Evolutionary conservation across 2,888 invertebrate species (phyloP), one percentile per base, ranked within the genome.

Genomic region (Habrosyne pyritoides): DNA sequence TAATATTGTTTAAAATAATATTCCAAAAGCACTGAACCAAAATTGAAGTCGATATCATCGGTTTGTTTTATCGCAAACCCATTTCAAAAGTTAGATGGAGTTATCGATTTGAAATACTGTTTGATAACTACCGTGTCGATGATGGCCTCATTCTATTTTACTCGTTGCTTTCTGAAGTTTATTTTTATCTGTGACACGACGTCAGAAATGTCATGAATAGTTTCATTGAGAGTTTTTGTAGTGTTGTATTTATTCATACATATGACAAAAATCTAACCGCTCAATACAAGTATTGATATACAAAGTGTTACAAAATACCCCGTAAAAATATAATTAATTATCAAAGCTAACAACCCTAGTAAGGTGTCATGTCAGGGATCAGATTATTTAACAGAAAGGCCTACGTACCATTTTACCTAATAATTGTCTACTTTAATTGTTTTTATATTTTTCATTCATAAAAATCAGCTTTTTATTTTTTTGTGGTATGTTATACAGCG

Each of bases 71-170:
- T 53, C 30, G 47, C 28, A n/a, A 47, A 21, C 21, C 47, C 47
- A 48, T 53, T 53, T 53, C 30, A 21, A 47, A 53, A 53, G 53
- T 53, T 53, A 47, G 47, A 53, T 53, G 47, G 53, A 53, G 33
- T 22, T 53, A 28, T 21, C 53, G 53, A 46, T 24, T 46, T 30
- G 47, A 14, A 30, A 33, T 33, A 28, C 21, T 33, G 21, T 21
- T 50, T 18, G 18, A 10, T 50, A 18, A 12, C 12, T 18, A 18
- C n/a, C 51, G 21, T 14, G 42, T 42, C 36, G 42, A 42, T 42
- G 8, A 42, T 42, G 8, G 42, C 18, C 18, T 8, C 42, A 8
- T 42, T 42, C 42, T 8, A 42, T 18, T 6, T 18, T 8, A 18
- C 18, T 18, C 8, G 8, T 18, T 8, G 18, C 14, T 14, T 33